Base-by-base conservation (phyloP, 1,140 invertebrate genomes). In the Vanessa atalanta region DNA sequence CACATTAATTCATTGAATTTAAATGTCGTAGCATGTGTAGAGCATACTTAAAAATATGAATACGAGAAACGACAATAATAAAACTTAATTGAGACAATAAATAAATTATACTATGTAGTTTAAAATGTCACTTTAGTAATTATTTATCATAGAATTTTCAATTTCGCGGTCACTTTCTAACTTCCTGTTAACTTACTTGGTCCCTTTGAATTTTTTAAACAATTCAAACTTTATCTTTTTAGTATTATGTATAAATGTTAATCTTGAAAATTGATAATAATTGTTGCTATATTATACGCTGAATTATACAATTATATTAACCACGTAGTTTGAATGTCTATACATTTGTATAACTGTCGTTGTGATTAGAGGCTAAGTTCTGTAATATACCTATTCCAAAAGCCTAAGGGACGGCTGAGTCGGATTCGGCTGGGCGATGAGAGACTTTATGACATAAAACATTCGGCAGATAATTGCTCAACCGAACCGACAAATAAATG, bases 401-500 rank as follows among this genome's bases (percentile, higher is more conserved):
- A 89, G 90, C 89, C 90, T 87, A 82, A 86, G 79, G 82, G 90
- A 92, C 90, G 90, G 90, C 90, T 87, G 83, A 48, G 85, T 88
- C 85, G 83, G 83, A 79, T 79, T 82, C 83, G 83, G 82, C 61
- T 80, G 78, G 47, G 75, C 31, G 51, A 48, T 51, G 74, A 63
- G 75, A 67, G 60, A 74, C 68, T 65, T 73, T 60, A 60, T 53
- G 43, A 74, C 55, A 51, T 60, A 57, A 68, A 68, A 12, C 64
- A 51, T 61, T 68, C 51, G 57, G 68, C 65, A 53, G 55, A 70
- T 53, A 20, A 65, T 77, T 72, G 81, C 81, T 83, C 83, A 82
- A 82, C 82, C 83, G 82, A 78, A 81, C 76, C 83, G 88, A 86
- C 89, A 84, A 73, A 88, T 72, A 84, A 89, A 92, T 90, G 90